These are phyloP conservation scores for Netelia melanura DNA, from an alignment of 2,888 invertebrate species.

Conservation along the genomic window DNA sequence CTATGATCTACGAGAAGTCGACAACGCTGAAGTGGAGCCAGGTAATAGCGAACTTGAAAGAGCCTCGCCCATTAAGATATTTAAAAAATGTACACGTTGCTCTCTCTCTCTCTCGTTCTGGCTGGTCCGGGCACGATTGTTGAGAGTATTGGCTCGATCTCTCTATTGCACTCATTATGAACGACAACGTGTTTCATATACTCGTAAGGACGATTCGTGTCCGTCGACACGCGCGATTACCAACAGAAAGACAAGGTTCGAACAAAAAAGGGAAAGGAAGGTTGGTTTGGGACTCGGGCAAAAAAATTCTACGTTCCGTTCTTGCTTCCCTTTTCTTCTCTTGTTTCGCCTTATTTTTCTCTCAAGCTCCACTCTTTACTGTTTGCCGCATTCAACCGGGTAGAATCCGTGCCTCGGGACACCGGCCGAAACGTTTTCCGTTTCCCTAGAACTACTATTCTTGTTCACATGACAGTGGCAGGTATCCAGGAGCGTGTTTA, in stretches of 20 bases:
- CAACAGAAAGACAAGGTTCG: conserved; percentile 58
- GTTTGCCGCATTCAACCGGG: conserved; percentile 7
- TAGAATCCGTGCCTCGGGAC: conserved; percentile 33
- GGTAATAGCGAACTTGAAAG: conserved; percentile 73
- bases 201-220: not conserved
- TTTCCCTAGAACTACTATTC: conserved; percentile 44
- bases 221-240: conserved; percentile 39
- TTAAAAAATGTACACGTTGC: conserved; percentile 25
- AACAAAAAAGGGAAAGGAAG: conserved; percentile 62
- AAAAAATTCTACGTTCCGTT: conserved; percentile 57
- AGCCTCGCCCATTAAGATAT: conserved; percentile 72
- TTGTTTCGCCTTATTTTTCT: conserved; percentile 41
- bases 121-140: conserved; percentile 13
- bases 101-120: conserved; percentile 24
- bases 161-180: conserved; percentile 40
- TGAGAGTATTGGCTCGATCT: not conserved
- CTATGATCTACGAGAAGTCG: too few species aligned
- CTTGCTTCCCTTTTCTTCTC: conserved; percentile 49
- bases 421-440: conserved; percentile 29
- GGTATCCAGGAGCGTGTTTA: conserved; percentile 53
- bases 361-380: conserved; percentile 53
- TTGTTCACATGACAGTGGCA: conserved; percentile 9
- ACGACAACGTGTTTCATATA: conserved; percentile 32
- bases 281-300: conserved; percentile 40
- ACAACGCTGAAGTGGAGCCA: too few species aligned